Base-by-base conservation (phyloP, 2,888 invertebrate species). In the Drosophila cracens region DNA sequence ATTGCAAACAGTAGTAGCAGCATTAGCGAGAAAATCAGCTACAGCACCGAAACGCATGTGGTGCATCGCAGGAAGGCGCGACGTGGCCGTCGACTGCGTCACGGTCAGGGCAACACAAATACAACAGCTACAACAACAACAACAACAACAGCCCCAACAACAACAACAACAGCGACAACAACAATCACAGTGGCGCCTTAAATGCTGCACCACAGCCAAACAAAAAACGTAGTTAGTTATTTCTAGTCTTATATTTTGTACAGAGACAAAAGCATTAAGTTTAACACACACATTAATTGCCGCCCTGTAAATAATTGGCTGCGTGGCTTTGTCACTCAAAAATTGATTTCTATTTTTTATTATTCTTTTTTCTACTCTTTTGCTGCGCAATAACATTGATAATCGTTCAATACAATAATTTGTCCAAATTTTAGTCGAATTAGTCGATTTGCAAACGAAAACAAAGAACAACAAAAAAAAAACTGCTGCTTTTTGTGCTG, bases 41-140 rank as follows among this genome's bases (percentile, higher is more conserved):
- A 85, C 76, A 92, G 92, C 79, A 91, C 90, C 21, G 92, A 93
- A 71, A 91, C 87, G 57, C 90, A 89, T 76, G 91, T 92, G 62
- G 91, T 92, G 68, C 90, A 86, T 36, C 89, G 84, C 59, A 92
- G 90, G 74, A 89, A 89, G 68, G 61, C 84, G 38, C 84, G 89
- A n/a, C 79, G 83, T 49, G 79, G 79, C 63, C 84, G 77, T 27
- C 75, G 81, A 31, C 61, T 78, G 51, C 70, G 70, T 43, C 46
- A 65, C 16, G 74, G 51, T 31, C 69, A 83, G 34, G 68, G 53
- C 52, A 76, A 75, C 46, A 64, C 57, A 40, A 70, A 54, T 48
- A 70, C 70, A 52, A 53, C 58, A 16, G 63, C 54, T 3, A 36
- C 13, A 31, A 56, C 72, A 58, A 40, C 36, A 18, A 11, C 52